A percentile compares a stretch with the other conserved stretches of the same genome.
Conservation (phyloP, 2,888 invertebrate genomes). For the Meteorus cinctellus region DNA sequence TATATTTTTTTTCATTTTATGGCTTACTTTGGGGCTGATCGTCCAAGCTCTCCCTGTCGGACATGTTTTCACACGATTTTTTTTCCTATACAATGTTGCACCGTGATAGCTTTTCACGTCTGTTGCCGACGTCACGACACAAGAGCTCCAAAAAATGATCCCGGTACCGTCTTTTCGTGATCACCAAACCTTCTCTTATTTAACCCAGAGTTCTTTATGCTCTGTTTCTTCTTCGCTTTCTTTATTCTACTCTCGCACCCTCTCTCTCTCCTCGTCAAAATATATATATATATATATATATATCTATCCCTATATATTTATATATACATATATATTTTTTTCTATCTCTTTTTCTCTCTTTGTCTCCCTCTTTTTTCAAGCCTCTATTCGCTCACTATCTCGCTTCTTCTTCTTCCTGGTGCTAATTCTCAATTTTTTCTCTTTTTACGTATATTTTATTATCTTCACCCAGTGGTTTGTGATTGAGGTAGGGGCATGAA, state of each 20-base stretch:
- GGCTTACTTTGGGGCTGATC: conserved; percentile 72
- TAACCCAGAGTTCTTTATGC: conserved; percentile 38
- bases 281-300: conserved; percentile 2
- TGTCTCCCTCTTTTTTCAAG: neutral
- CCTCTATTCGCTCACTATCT: conserved; percentile 21
- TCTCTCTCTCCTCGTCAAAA: conserved; percentile 51
- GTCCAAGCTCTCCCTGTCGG: conserved; percentile 72
- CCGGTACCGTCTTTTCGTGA: conserved; percentile 39
- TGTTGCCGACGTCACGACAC: conserved; percentile 38
- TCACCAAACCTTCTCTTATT: conserved; percentile 39
- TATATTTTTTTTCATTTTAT: conserved; percentile 6
- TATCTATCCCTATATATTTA: neutral
- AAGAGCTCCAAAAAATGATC: conserved; percentile 37
- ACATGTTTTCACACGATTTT: conserved; percentile 64
- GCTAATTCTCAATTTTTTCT: conserved; percentile 23
- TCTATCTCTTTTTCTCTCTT: conserved; percentile 5
- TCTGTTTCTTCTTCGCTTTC: conserved; percentile 31
- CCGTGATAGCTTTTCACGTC: conserved; percentile 23
- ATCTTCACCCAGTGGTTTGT: neutral
- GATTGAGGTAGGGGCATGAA: too few relatives aligned
- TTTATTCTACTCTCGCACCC: conserved; percentile 47
- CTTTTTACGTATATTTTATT: neutral
- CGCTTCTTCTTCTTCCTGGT: neutral
- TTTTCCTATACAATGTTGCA: conserved; percentile 23
- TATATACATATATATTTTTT: neutral